Percentiles rank a stretch among this genome's conserved stretches.
These are phyloP conservation scores for Paraplagusia blochii DNA, from an alignment of 2,113 vertebrate species.

Conservation along the genomic window DNA sequence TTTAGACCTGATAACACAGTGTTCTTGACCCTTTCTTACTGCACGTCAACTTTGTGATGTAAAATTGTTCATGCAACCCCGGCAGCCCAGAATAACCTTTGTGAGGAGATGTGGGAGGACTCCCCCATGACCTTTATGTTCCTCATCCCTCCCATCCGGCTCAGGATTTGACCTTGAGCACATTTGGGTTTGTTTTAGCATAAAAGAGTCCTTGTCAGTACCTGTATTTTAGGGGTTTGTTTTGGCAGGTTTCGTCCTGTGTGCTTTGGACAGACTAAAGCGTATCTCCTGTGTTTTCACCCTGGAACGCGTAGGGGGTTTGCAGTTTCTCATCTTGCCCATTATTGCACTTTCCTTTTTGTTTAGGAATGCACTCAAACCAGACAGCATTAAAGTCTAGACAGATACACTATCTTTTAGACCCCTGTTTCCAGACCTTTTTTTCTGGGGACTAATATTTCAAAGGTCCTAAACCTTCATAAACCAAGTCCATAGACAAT, in stretches of 20 bases:
- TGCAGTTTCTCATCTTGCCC: neutral
- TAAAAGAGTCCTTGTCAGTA: neutral
- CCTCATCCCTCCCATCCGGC: constrained; percentile 43
- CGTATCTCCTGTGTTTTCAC: constrained; percentile 16
- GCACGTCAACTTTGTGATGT: constrained; percentile 15
- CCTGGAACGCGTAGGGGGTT: constrained; percentile 11
- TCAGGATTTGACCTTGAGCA: constrained; percentile 46
- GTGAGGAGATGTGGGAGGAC: constrained; percentile 19
- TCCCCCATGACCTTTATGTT: constrained; percentile 35
- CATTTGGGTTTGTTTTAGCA: constrained; percentile 4
- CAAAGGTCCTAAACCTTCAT: too few species aligned
- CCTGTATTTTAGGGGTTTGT: constrained; percentile 11
- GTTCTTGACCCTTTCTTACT: constrained; percentile 23
- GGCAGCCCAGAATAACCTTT: constrained; percentile 28
- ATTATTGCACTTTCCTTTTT: neutral
- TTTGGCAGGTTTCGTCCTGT: constrained; percentile 41
- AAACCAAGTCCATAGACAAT: too few species aligned
- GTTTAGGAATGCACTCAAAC: neutral
- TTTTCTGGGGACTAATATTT: too few species aligned
- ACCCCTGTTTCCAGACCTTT: too few species aligned
- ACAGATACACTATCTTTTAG: too few species aligned
- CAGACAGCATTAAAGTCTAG: constrained; percentile 1
- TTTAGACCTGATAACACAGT: constrained; percentile 9
- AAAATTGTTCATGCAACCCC: constrained; percentile 29
- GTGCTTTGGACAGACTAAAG: constrained; percentile 42